Percentiles rank a stretch among this genome's conserved stretches.
phyloP scores from a whole-genome alignment of 2,797 vertebrate genomes.

The Pantherophis vulpinus region DNA sequence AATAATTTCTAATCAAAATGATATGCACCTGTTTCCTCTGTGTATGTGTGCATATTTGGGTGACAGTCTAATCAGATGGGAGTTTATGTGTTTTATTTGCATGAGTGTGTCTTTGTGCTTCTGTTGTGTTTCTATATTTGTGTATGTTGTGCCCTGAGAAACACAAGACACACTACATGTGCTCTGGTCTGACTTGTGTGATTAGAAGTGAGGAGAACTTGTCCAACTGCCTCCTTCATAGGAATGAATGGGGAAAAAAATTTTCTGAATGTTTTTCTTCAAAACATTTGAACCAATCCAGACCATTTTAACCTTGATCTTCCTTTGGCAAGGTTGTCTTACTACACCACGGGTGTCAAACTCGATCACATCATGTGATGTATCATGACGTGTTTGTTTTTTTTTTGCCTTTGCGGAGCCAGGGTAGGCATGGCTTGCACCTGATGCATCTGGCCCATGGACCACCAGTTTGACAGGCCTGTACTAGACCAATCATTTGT shows the following conservation, averaged over 20 bases:
- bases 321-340: not conserved
- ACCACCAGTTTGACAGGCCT: not conserved
- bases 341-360: not conserved
- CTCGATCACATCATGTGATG: not conserved
- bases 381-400: not conserved
- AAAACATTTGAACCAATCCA: not conserved
- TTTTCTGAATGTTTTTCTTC: not conserved
- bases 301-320: not conserved
- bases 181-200: not conserved
- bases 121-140: not conserved
- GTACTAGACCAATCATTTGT: not conserved
- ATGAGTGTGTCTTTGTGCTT: not conserved
- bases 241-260: not conserved
- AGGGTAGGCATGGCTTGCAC: no score
- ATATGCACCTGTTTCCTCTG: not conserved
- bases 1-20: not conserved
- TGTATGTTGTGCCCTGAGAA: not conserved
- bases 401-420: not conserved
- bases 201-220: not conserved
- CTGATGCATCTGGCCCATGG: no score
- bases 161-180: not conserved
- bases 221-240: not conserved
- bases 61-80: not conserved
- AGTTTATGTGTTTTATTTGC: not conserved
- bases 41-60: not conserved